These are phyloP conservation scores for Chiridota heheva DNA, from an alignment of 35 echinoderm and acorn worm species.

Conservation along the genomic window DNA sequence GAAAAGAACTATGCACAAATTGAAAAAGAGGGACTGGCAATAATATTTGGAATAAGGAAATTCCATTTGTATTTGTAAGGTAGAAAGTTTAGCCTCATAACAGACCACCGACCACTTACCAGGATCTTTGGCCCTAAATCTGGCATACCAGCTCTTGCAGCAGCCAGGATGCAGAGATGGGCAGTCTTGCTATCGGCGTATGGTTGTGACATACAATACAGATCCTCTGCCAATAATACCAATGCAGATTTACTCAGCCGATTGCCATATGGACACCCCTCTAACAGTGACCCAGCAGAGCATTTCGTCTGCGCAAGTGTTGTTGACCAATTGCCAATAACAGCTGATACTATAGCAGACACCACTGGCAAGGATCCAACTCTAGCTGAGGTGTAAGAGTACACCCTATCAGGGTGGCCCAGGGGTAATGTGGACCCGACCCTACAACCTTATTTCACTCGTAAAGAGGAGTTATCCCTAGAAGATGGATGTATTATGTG, in stretches of 20 bases:
- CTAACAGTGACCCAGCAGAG: not conserved
- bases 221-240: not conserved
- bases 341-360: conserved; percentile 9
- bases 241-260: conserved; percentile 32
- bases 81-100: conserved; percentile 2
- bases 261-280: not conserved
- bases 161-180: conserved; percentile 44
- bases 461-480: not conserved
- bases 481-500: conserved; percentile 35
- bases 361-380: not conserved
- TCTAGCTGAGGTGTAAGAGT: not conserved
- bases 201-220: conserved; percentile 9
- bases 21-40: conserved; percentile 25
- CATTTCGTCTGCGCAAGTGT: not conserved
- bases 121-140: conserved; percentile 22
- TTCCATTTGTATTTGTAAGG: conserved; percentile 57
- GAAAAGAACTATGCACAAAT: conserved; percentile 6
- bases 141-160: conserved; percentile 38
- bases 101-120: conserved; percentile 24
- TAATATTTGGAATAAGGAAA: conserved; percentile 59
- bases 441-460: not conserved
- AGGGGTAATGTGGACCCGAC: not conserved
- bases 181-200: conserved; percentile 32
- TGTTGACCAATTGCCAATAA: conserved; percentile 8
- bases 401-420: not conserved